Evolutionary conservation across 2,113 vertebrate genomes (phyloP).

Genomic region (Lutjanus erythropterus): DNA sequence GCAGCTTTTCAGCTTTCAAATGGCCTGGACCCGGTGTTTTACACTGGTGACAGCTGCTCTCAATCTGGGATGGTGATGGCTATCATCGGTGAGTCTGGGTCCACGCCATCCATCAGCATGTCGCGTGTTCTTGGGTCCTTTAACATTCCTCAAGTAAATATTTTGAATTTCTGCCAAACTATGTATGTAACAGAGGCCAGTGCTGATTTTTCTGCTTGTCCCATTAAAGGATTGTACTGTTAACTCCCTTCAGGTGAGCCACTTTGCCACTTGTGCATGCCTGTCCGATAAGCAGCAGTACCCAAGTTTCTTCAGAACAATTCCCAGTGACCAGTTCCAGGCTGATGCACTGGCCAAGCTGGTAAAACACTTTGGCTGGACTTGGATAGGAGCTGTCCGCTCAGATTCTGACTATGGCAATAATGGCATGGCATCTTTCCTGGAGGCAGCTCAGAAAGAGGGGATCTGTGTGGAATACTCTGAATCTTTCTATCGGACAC

Average conservation of each 20-base stretch:
- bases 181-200: not conserved
- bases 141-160: constrained; percentile 78
- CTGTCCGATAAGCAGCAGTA: constrained; percentile 77
- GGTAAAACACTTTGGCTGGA: constrained; percentile 83
- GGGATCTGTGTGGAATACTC: constrained; percentile 49
- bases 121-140: constrained; percentile 71
- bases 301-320: constrained; percentile 82
- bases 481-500: constrained; percentile 67
- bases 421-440: constrained; percentile 78
- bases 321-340: constrained; percentile 84
- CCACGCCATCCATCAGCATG: constrained; percentile 79
- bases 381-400: constrained; percentile 82
- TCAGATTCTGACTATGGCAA: constrained; percentile 84
- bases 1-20: constrained; percentile 75
- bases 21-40: constrained; percentile 44
- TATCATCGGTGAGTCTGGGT: constrained; percentile 78
- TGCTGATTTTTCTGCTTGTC: not conserved
- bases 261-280: constrained; percentile 75
- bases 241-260: not conserved
- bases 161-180: accelerated
- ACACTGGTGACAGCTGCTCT: constrained; percentile 37
- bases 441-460: not conserved
- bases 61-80: constrained; percentile 55
- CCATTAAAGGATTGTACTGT: not conserved
- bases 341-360: constrained; percentile 75